phyloP scores from a whole-genome alignment of 2,888 invertebrate genomes.

The Polyommatus iphigenia region DNA sequence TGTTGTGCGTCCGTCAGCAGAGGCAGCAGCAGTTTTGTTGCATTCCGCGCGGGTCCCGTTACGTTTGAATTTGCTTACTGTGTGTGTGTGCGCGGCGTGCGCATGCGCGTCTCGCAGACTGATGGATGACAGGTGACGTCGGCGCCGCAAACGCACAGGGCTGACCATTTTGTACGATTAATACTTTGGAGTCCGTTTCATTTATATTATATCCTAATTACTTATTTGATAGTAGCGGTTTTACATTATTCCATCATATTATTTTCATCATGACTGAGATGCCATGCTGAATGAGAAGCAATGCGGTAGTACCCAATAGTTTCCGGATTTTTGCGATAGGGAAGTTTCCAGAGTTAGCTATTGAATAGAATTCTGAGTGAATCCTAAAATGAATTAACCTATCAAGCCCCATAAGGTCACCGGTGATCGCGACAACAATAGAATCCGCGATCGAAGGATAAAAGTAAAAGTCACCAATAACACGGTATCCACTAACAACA shows the following conservation, averaged over 20 bases:
- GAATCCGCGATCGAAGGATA: too few relatives aligned
- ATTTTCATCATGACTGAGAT: neutral
- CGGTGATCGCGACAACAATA: too few relatives aligned
- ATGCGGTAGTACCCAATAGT: neutral
- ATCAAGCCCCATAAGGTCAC: too few relatives aligned
- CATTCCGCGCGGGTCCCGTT: constrained; percentile 72
- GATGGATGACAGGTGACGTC: constrained; percentile 80
- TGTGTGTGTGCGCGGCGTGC: constrained; percentile 44
- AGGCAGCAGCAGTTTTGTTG: constrained; percentile 63
- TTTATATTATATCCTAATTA: neutral
- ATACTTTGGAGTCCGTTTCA: neutral
- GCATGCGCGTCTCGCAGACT: constrained; percentile 75
- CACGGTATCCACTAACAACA: neutral
- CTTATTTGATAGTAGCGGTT: too few relatives aligned
- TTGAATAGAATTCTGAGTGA: too few relatives aligned
- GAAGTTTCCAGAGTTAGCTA: too few relatives aligned
- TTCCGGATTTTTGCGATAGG: neutral
- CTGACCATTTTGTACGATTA: neutral
- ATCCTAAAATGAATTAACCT: too few relatives aligned
- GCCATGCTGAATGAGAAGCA: neutral
- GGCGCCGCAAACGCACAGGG: constrained; percentile 52
- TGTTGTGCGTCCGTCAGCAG: constrained; percentile 53
- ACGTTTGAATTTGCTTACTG: constrained; percentile 69
- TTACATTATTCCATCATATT: too few relatives aligned
- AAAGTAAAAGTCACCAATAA: neutral